Evolutionary conservation across 2,888 invertebrate species (phyloP).

Genomic region (Agrochola lota): DNA sequence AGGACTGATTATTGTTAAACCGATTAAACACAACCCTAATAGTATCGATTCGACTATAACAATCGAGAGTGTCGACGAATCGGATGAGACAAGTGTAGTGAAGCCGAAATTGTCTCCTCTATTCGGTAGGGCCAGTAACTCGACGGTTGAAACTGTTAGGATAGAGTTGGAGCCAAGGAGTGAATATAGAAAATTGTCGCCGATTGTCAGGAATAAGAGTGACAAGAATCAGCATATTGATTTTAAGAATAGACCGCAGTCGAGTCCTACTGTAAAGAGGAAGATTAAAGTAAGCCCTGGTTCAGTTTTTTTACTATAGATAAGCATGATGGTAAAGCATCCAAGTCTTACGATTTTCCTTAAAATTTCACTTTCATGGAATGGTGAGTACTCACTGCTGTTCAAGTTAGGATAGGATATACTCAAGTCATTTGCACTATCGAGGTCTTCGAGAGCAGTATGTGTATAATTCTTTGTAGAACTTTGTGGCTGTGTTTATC

Average conservation of each 20-base stretch:
- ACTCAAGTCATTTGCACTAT: too few relatives aligned
- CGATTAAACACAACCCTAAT: constrained; percentile 74
- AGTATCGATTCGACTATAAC: constrained; percentile 86
- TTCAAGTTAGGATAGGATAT: too few relatives aligned
- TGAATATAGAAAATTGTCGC: constrained; percentile 86
- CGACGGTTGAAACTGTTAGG: constrained; percentile 76
- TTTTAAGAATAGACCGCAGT: constrained; percentile 85
- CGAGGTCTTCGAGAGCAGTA: too few relatives aligned
- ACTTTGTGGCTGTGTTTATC: too few relatives aligned
- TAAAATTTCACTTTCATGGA: too few relatives aligned
- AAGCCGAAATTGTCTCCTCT: constrained; percentile 86
- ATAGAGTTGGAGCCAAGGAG: constrained; percentile 85
- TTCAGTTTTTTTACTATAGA: too few relatives aligned
- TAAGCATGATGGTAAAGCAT: too few relatives aligned
- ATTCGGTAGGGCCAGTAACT: constrained; percentile 81
- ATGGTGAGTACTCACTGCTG: too few relatives aligned
- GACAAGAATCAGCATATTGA: constrained; percentile 81
- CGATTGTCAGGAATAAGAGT: constrained; percentile 80
- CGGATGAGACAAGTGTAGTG: constrained; percentile 74
- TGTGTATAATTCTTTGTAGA: too few relatives aligned
- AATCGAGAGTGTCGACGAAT: constrained; percentile 83
- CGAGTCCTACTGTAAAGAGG: constrained; percentile 83
- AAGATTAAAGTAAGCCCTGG: constrained; percentile 66
- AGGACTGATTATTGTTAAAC: constrained; percentile 85
- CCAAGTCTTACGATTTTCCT: too few relatives aligned